These are phyloP conservation scores for Drosophila villosipedis DNA, from an alignment of 2,888 invertebrate genomes.

Conservation along the genomic window DNA sequence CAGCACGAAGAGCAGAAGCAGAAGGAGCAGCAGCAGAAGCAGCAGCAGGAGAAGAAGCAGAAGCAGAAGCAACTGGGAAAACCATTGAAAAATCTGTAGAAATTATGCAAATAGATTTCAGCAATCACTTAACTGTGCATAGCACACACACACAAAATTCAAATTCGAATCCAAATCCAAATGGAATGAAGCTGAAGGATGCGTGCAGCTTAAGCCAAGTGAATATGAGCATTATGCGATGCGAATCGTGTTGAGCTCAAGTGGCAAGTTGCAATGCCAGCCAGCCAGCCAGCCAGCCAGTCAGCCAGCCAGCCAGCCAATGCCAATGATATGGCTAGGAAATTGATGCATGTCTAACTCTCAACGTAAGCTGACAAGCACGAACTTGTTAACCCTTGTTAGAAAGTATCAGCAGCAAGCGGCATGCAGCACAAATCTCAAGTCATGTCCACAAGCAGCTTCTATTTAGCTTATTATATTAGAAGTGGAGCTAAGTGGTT, in stretches of 20 bases:
- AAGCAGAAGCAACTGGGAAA: constrained; percentile 44
- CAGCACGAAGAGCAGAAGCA: neutral
- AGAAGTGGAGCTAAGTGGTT: neutral
- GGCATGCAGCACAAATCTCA: neutral
- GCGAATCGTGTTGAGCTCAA: constrained; percentile 1
- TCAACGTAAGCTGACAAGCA: neutral
- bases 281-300: neutral
- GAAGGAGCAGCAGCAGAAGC: constrained; percentile 3
- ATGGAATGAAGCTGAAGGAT: constrained; percentile 14
- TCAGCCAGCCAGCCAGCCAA: neutral
- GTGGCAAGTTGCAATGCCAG: constrained; percentile 14
- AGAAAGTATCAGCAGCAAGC: constrained; percentile 6
- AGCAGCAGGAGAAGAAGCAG: neutral
- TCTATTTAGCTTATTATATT: neutral
- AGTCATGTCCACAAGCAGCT: neutral
- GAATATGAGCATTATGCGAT: constrained; percentile 1
- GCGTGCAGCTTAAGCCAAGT: constrained; percentile 12
- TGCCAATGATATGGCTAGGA: constrained; percentile 35
- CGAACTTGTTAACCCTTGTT: constrained; percentile 6
- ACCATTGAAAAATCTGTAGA: constrained; percentile 79
- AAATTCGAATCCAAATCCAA: neutral
- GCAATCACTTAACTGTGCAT: constrained; percentile 75
- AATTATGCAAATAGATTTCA: constrained; percentile 81
- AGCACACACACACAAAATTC: constrained; percentile 6
- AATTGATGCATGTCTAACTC: constrained; percentile 24